Evolutionary conservation across 2,888 invertebrate genomes (phyloP), one percentile per base, ranked within the genome.

Genomic region (Hirtodrosophila cameraria): DNA sequence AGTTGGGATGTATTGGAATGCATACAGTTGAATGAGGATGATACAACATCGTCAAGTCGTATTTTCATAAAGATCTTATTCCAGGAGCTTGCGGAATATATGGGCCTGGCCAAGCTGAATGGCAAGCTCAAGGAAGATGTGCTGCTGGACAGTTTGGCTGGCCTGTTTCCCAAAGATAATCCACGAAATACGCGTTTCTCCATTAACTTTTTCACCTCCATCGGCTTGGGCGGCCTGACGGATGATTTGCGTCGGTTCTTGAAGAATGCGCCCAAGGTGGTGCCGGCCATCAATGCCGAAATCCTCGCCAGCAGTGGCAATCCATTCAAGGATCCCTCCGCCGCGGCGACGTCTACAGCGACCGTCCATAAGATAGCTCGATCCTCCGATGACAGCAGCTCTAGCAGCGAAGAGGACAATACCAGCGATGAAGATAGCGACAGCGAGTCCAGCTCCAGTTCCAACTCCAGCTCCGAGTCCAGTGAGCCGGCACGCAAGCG

Each of bases 61-160:
- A 98, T 99, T 86, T 99, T 99, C 89, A 97, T 99, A 55, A 99
- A 99, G 92, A 98, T 98, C 71, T 92, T 99, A 28, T 99, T 99
- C 89, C 97, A 97, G 93, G 99, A 99, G 90, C 91, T 99, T 49
- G 96, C 97, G 0, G 99, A 99, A 89, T 98, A 97, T 81, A 97
- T 99, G 97, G 99, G 99, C 0, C 91, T 99, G 39, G 94, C 94
- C 38, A 98, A 98, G 87, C 92, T 99, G 15, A 98, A 99, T 91
- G 94, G 94, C 50, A 93, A 99, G 45, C 93, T 99, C 0, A 96
- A 96, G 88, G 98, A 99, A 91, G 94, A 94, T 66, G 97, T 97
- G 0, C 90, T 99, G 46, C 94, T 96, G 87, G 93, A 93, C 46
- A 96, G 96, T 16, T 98, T 99, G 91, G 94, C 94, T 27, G 99